phyloP scores from a whole-genome alignment of 2,113 vertebrate genomes.

The Myrmophylax atrothorax region DNA sequence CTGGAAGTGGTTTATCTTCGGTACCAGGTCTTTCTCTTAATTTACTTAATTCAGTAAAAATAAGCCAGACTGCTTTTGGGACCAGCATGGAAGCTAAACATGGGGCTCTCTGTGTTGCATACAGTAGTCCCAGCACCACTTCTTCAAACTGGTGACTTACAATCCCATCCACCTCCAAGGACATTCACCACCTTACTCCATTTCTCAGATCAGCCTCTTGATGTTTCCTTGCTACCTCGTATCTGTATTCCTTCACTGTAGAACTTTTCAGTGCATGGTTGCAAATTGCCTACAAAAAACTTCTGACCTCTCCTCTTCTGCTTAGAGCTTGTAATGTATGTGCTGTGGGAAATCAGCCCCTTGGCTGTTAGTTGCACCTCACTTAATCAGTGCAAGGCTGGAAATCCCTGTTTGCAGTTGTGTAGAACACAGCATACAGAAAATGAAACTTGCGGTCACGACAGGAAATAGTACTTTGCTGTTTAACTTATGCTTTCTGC shows the following conservation, averaged over 20 bases:
- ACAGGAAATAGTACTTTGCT: background rate
- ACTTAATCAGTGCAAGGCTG: background rate
- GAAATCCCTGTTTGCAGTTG: background rate
- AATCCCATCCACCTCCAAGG: background rate
- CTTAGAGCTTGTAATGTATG: background rate
- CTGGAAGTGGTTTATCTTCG: background rate
- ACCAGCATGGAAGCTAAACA: background rate
- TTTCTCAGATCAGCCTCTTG: background rate
- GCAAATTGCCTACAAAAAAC: background rate
- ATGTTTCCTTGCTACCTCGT: background rate
- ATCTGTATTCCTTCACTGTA: background rate
- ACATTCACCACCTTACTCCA: background rate
- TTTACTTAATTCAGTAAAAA: background rate
- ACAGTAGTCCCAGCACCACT: background rate
- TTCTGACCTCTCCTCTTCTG: background rate
- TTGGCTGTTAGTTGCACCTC: background rate
- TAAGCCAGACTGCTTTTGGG: background rate
- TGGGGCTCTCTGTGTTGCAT: background rate
- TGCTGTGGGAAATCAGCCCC: background rate
- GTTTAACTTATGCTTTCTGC: background rate
- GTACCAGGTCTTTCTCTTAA: background rate
- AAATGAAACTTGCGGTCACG: background rate
- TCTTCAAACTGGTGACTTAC: background rate
- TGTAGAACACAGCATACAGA: background rate
- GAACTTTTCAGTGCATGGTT: background rate